Base-by-base conservation (phyloP, 2,888 invertebrate genomes). In the Zygaena filipendulae region DNA sequence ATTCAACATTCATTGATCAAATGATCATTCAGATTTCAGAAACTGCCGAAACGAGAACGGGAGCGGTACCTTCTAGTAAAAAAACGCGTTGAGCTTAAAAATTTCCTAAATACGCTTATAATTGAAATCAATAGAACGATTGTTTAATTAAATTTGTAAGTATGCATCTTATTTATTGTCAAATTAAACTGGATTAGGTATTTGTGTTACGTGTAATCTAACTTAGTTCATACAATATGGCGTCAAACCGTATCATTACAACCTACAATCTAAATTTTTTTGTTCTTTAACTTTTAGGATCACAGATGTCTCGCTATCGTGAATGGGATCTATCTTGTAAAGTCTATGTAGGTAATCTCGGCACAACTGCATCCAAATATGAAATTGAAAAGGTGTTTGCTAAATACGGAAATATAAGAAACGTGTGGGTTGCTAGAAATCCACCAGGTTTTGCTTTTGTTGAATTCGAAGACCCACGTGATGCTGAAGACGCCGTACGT, bases 351-450 rank as follows among this genome's bases (percentile, higher is more conserved):
- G 95, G 95, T 11, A 95, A 95, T 59, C 81, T 95, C 39, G 94
- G 94, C 4, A 92, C 91, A 45, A 93, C 92, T 53, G 94, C 94
- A 4, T 91, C 93, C 8, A 92, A 93, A 67, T 90, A 91, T 58
- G 94, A 94, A 68, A 85, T 92, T 33, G 95, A 95, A 64, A 90
- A 89, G 51, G 86, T 91, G 6, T 95, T 95, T 64, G 84, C 87
- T 32, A 91, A 92, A 67, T 95, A 92, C 64, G 95, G 95, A 5
- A 91, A 90, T 21, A 82, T 95, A 39, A 84, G 91, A 47, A 95
- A 93, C 68, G 94, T 95, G 25, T 95, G 95, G 95, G 94, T 96
- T 27, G 95, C 95, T 0, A 82, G 95, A 50, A 94, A 95, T 59
- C 95, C 95, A 21, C 94, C 95, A 4, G 95, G 93, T 10, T 93